Evolutionary conservation across 1,140 invertebrate species (phyloP).

Genomic region (Oreohelix idahoensis): DNA sequence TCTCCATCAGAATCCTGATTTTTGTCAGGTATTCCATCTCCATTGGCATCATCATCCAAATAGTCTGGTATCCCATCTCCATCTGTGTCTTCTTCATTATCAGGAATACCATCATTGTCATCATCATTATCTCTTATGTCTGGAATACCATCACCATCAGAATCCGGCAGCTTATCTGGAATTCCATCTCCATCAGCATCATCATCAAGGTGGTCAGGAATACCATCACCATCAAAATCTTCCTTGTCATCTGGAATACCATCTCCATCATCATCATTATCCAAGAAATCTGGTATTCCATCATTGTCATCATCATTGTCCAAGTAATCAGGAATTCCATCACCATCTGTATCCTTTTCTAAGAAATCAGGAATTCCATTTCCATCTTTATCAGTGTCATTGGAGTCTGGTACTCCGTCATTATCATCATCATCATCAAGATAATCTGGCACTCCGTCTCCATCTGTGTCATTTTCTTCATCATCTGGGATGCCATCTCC

Average conservation of each 20-base stretch:
- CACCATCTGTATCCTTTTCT: slow-evolving; percentile 60
- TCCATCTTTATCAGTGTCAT: slow-evolving; percentile 60
- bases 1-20: slow-evolving; percentile 21
- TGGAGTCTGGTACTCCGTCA: slow-evolving; percentile 62
- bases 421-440: slow-evolving; percentile 64
- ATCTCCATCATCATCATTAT: slow-evolving; percentile 62
- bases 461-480: slow-evolving; percentile 57
- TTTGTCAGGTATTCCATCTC: slow-evolving; percentile 64
- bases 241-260: slow-evolving; percentile 63
- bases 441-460: slow-evolving; percentile 63
- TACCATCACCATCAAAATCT: slow-evolving; percentile 68
- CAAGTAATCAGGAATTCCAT: slow-evolving; percentile 63
- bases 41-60: slow-evolving; percentile 62
- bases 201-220: slow-evolving; percentile 67
- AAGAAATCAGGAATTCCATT: slow-evolving; percentile 60
- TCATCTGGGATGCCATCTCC: slow-evolving; percentile 63
- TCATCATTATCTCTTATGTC: slow-evolving; percentile 65
- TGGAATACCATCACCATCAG: slow-evolving; percentile 68
- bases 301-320: slow-evolving; percentile 70
- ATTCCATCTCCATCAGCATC: slow-evolving; percentile 69
- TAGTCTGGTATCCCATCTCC: slow-evolving; percentile 63
- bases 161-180: slow-evolving; percentile 57
- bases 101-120: slow-evolving; percentile 66
- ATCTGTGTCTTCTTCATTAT: slow-evolving; percentile 57
- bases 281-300: slow-evolving; percentile 64